Base-by-base conservation (phyloP, 1,140 invertebrate species). In the Halyomorpha halys region DNA sequence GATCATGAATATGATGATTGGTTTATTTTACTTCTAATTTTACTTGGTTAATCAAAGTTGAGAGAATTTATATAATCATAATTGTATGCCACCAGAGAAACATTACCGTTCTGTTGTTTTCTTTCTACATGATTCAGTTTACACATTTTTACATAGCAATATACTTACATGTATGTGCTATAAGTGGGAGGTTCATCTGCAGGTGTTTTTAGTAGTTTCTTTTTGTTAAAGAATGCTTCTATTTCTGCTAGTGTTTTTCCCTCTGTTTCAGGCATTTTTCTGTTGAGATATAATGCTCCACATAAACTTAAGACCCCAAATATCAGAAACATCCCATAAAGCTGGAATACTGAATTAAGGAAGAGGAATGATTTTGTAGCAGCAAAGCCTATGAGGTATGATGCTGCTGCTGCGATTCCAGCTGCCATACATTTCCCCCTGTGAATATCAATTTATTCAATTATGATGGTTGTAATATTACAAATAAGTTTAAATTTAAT, bases 261-360 rank as follows among this genome's bases (percentile, higher is more conserved):
- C 63, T 72, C 71, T 1, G 71, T 72, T 61, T 72, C 71, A 23
- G 71, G 70, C 60, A 73, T 51, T 39, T 44, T 67, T 15, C 56
- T 64, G 51, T 67, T 70, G 21, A 72, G 23, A 34, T 68, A 70
- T 0, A 68, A n/a, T 0, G 64, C 65, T 16, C 71, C 72, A 4
- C 69, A 4, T 9, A 68, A 16, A n/a, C 60, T 65, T 15, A 69
- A 51, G 2, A 34, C 34, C 2, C 65, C 69, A 16, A 70, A 72
- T 1, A 68, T 18, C 18, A 68, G 60, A 56, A 69, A 71, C 14
- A 71, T 47, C 18, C 70, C 68, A 8, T 62, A 44, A 0, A 71
- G 62, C 0, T 45, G 45, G 9, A 72, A 39, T 16, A 59, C 53
- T 13, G n/a, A 21, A 62, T 69, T 25, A 11, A 67, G 39, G 15